Conservation (phyloP, 2,797 vertebrate genomes). For the Lacerta agilis region DNA sequence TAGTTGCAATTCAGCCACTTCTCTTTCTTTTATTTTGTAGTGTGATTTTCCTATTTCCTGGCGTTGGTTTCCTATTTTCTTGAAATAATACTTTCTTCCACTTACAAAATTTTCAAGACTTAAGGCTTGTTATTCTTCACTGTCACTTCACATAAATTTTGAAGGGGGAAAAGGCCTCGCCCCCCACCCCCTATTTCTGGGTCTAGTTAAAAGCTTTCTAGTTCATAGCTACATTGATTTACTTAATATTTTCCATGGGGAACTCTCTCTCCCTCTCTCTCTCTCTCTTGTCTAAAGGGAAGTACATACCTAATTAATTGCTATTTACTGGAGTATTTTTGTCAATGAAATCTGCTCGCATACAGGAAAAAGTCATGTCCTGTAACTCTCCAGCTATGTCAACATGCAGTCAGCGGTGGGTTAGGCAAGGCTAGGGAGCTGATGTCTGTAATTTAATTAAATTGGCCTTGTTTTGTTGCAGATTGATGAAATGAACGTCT, state of each 20-base stretch:
- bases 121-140: not conserved
- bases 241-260: constrained; percentile 22
- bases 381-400: constrained; percentile 54
- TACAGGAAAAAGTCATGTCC: constrained; percentile 24
- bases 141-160: not conserved
- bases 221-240: constrained; percentile 7
- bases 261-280: constrained; percentile 10
- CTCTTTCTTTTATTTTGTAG: not conserved
- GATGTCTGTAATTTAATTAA: constrained; percentile 32
- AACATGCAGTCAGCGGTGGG: constrained; percentile 20
- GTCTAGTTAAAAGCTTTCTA: constrained; percentile 23
- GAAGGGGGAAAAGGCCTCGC: not conserved
- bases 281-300: constrained; percentile 28
- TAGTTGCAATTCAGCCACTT: too few relatives aligned
- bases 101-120: not conserved
- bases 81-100: not conserved
- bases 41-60: not conserved
- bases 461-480: constrained; percentile 66
- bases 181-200: not conserved
- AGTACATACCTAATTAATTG: constrained; percentile 41
- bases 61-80: not conserved
- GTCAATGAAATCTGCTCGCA: constrained; percentile 51
- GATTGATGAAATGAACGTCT: constrained; percentile 95
- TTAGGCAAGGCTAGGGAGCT: constrained; percentile 48
- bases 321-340: constrained; percentile 49